These are phyloP conservation scores for Pseudochromis fuscus DNA, from an alignment of 2,797 vertebrate species.

Conservation along the genomic window DNA sequence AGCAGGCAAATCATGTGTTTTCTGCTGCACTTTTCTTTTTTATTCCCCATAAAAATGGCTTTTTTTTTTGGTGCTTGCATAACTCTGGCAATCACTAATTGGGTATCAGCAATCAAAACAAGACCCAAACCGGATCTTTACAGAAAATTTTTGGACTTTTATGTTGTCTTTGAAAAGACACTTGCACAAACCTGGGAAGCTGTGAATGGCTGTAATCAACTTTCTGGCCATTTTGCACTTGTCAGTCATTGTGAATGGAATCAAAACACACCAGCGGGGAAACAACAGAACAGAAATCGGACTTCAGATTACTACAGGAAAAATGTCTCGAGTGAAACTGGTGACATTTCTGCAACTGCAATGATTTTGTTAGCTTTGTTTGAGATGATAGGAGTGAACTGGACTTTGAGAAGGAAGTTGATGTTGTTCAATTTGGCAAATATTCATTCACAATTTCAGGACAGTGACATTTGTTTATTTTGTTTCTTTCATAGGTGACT, in stretches of 20 bases:
- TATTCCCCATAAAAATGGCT: too few relatives aligned
- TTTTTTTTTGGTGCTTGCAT: conserved; percentile 31
- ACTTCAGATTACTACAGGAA: conserved; percentile 8
- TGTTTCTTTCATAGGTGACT: conserved; percentile 87
- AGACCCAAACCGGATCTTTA: conserved; percentile 11
- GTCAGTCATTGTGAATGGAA: conserved; percentile 10
- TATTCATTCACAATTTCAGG: too few relatives aligned
- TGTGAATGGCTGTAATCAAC: conserved; percentile 46
- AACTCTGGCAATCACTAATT: conserved; percentile 33
- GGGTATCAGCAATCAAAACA: conserved; percentile 27
- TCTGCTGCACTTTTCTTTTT: conserved; percentile 23
- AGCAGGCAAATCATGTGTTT: conserved; percentile 47
- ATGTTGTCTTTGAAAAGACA: conserved; percentile 24
- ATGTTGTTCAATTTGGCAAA: background rate
- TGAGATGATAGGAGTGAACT: background rate
- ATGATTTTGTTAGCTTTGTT: background rate
- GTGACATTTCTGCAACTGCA: background rate
- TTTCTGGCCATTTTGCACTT: conserved; percentile 22
- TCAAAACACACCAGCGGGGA: conserved; percentile 22
- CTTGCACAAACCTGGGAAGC: background rate
- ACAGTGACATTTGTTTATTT: too few relatives aligned
- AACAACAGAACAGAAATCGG: conserved; percentile 24
- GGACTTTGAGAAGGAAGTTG: background rate
- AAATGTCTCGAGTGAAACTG: conserved; percentile 16
- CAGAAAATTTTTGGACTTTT: conserved; percentile 25